phyloP scores from a whole-genome alignment of 2,113 vertebrate species.

The Meles meles region DNA sequence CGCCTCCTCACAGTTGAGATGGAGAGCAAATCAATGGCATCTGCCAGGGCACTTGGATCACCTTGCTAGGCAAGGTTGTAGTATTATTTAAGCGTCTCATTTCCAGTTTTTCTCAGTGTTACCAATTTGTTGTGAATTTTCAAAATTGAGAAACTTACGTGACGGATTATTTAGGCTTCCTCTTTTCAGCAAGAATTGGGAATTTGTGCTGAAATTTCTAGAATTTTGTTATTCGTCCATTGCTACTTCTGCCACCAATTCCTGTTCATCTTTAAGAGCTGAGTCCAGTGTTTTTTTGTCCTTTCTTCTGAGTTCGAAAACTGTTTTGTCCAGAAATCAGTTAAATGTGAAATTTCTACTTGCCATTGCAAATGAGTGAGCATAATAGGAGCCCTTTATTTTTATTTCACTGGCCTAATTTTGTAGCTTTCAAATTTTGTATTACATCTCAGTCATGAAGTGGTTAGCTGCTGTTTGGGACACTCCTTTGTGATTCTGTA shows the following conservation, averaged over 20 bases:
- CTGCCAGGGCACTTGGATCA: background rate
- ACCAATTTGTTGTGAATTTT: background rate
- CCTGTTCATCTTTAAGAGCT: background rate
- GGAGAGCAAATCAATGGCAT: background rate
- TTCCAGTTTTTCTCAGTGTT: background rate
- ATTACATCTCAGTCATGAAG: background rate
- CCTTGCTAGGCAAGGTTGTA: background rate
- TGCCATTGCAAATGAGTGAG: background rate
- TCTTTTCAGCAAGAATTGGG: background rate
- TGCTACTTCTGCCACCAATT: background rate
- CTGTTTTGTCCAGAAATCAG: background rate
- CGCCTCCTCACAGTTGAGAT: background rate
- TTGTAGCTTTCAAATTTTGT: background rate
- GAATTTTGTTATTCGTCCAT: background rate
- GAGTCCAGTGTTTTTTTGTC: background rate
- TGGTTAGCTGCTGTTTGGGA: too few species aligned
- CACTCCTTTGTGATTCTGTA: background rate
- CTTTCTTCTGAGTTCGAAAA: background rate
- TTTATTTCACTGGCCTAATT: background rate
- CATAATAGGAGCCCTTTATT: background rate
- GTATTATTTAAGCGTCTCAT: background rate
- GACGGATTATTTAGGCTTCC: background rate
- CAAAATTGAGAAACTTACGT: background rate
- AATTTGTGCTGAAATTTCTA: background rate
- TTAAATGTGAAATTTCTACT: background rate